Conservation (phyloP, 2,888 invertebrate genomes). For the Euplagia quadripunctaria region DNA sequence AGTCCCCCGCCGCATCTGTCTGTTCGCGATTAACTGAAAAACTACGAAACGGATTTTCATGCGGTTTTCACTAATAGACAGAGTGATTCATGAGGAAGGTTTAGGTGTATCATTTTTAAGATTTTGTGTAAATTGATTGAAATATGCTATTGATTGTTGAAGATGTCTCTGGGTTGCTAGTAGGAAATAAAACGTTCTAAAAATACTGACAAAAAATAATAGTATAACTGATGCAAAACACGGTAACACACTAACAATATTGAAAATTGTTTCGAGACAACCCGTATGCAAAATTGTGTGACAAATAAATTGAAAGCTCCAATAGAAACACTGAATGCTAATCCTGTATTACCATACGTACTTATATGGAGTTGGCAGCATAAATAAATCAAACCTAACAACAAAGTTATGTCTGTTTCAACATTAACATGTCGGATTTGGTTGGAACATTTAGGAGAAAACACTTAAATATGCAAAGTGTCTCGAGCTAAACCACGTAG, state of each 20-base stretch:
- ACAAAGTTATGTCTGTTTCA: conserved; percentile 41
- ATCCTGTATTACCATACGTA: conserved; percentile 43
- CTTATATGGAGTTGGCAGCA: conserved; percentile 22
- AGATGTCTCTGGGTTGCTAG: too few relatives aligned
- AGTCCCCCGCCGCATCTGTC: too few relatives aligned
- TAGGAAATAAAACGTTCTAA: too few relatives aligned
- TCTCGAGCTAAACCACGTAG: not conserved
- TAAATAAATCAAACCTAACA: conserved; percentile 48
- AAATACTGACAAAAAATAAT: too few relatives aligned
- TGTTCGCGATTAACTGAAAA: too few relatives aligned
- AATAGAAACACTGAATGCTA: conserved; percentile 43
- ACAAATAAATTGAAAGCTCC: conserved; percentile 47
- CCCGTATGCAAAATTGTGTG: conserved; percentile 12
- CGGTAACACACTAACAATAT: not conserved
- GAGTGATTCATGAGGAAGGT: too few relatives aligned
- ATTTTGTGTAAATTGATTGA: too few relatives aligned
- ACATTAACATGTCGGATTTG: conserved; percentile 2
- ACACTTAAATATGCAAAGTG: conserved; percentile 1
- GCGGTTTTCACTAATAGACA: too few relatives aligned
- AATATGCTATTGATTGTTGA: too few relatives aligned
- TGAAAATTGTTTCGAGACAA: not conserved
- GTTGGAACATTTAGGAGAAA: conserved; percentile 5
- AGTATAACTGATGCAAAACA: not conserved
- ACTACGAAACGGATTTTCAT: too few relatives aligned
- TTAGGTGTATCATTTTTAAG: too few relatives aligned